Base-by-base conservation (phyloP, 2,797 vertebrate genomes). In the Rachycentron canadum region DNA sequence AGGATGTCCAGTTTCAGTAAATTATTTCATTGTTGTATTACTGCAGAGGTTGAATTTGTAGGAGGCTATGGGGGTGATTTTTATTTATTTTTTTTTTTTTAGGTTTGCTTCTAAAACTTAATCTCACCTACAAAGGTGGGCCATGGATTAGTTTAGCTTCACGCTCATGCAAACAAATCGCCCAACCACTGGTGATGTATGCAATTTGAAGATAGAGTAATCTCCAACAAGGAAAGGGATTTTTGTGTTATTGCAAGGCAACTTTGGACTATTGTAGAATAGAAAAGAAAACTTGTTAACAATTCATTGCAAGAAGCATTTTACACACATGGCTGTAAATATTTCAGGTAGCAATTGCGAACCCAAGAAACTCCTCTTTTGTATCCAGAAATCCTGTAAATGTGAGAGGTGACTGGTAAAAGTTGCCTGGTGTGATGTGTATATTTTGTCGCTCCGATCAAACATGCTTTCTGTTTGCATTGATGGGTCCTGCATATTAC, bases 111-210 rank as follows among this genome's bases (percentile, higher is more conserved):
- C 28, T 13, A 56, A 71, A 25, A 56, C 53, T 75, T 76, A 83
- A 83, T 86, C 82, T 79, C 53, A 87, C 83, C 79, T 88, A 74
- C 56, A 73, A 77, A 70, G 60, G 47, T 62, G 32, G 69, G 69
- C 45, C 16, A 40, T 57, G 85, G 83, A 91, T 90, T 88, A 85
- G 82, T 60, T 73, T 49, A 73, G 74, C 75, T 83, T 64, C 5
- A 30, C 73, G 79, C 67, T 55, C 43, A 43, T 55, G 26, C 43
- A 78, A 63, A 61, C 47, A 80, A 73, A 69, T 75, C 47, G 17
- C 68, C 65, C 52, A 38, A 28, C 68, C 71, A 45, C 72, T 56
- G 70, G 68, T 52, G 78, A 72, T 71, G 77, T 76, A 64, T 88
- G 77, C 67, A 73, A 16, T 79, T 74, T 81, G 52, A 78, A 83